These are phyloP conservation scores for Brachionus rubens DNA, from an alignment of 1,140 invertebrate genomes.

Conservation along the genomic window DNA sequence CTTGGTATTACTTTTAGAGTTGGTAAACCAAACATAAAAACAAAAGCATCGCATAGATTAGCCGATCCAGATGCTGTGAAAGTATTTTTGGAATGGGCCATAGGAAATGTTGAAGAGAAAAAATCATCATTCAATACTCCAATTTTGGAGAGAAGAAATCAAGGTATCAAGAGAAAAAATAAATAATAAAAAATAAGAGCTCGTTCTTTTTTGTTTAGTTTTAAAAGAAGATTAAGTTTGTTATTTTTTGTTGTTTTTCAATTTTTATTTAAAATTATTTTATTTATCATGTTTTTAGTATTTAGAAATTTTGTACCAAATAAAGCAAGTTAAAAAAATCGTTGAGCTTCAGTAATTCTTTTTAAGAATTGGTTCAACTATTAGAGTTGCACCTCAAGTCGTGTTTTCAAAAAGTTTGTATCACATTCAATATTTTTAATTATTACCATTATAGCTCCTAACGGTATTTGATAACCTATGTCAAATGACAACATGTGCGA, in stretches of 20 bases:
- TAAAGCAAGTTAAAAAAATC: too few species aligned
- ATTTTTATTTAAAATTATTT: neutral
- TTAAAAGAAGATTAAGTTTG: too few species aligned
- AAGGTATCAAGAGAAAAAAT: constrained; percentile 24
- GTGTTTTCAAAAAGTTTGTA: too few species aligned
- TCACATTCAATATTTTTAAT: too few species aligned
- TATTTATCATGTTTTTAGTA: neutral
- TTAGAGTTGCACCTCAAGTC: too few species aligned
- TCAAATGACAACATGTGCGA: too few species aligned
- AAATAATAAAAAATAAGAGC: too few species aligned
- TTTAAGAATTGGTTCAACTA: too few species aligned
- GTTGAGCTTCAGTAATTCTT: too few species aligned
- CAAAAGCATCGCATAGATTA: constrained; percentile 37
- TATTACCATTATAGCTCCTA: too few species aligned
- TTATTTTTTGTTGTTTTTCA: too few species aligned
- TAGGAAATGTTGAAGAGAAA: constrained; percentile 4
- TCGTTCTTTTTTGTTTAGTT: neutral
- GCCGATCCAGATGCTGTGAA: constrained; percentile 14
- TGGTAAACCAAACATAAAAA: constrained; percentile 39
- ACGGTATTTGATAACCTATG: too few species aligned
- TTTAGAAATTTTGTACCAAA: neutral
- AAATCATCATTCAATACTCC: neutral
- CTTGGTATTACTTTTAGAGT: constrained; percentile 86
- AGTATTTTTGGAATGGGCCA: constrained; percentile 31
- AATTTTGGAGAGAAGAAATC: neutral